Evolutionary conservation across 2,797 vertebrate genomes (phyloP).

Genomic region (Phylloscopus collybita): DNA sequence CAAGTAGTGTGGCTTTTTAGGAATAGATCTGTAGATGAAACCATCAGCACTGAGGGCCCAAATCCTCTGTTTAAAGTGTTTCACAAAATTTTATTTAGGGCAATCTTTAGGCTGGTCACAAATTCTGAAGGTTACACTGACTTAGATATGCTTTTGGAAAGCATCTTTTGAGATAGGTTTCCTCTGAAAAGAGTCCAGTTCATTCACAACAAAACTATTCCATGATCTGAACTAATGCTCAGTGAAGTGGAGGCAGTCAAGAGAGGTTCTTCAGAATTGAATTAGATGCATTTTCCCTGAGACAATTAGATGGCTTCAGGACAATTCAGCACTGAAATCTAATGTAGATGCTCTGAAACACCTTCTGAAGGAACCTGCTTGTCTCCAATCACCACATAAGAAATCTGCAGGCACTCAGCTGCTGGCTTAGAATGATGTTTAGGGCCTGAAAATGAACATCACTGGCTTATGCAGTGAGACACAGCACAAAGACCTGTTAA

Average conservation of each 20-base stretch:
- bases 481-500: background rate
- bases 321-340: background rate
- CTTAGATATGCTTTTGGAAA: background rate
- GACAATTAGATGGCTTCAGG: background rate
- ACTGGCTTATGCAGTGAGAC: background rate
- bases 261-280: background rate
- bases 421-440: background rate
- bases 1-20: background rate
- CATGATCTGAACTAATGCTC: background rate
- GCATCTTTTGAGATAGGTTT: background rate
- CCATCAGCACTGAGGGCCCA: background rate
- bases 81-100: background rate
- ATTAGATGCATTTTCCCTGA: background rate
- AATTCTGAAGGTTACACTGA: background rate
- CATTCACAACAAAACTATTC: background rate
- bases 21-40: background rate
- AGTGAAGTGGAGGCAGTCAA: background rate
- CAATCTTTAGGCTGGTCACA: background rate
- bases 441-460: background rate
- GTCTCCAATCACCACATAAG: background rate
- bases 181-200: background rate
- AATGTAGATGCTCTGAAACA: background rate
- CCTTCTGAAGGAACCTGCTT: background rate
- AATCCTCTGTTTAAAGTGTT: background rate
- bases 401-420: background rate